Evolutionary conservation across 1,140 invertebrate species (phyloP).

Genomic region (Drosophila persimilis): DNA sequence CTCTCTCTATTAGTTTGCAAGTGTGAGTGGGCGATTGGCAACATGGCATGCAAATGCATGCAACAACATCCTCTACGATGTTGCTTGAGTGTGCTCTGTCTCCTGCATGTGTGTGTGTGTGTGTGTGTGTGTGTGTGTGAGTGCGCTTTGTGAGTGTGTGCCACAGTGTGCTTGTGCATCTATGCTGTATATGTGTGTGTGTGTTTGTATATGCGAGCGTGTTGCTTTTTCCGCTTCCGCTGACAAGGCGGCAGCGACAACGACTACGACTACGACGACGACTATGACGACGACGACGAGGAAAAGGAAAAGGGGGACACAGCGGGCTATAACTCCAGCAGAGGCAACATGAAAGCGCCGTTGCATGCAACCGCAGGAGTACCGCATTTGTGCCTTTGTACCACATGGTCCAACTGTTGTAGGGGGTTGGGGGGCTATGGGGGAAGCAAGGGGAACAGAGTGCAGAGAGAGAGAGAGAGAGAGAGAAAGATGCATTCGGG

Average conservation of each 20-base stretch:
- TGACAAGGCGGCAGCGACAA: constrained; percentile 68
- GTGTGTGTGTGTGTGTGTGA: constrained; percentile 3
- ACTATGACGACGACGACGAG: not conserved
- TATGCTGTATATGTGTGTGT: constrained; percentile 47
- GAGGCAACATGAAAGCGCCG: constrained; percentile 72
- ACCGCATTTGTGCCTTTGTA: constrained; percentile 77
- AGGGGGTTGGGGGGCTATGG: not conserved
- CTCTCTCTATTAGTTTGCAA: not conserved
- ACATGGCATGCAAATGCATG: constrained; percentile 71
- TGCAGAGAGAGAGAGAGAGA: not conserved
- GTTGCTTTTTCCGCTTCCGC: constrained; percentile 78
- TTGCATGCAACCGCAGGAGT: constrained; percentile 79
- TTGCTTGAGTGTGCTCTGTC: constrained; percentile 46
- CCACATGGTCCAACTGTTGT: constrained; percentile 21
- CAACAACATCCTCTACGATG: constrained; percentile 51
- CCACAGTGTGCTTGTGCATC: constrained; percentile 48
- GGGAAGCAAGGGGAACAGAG: too few species aligned
- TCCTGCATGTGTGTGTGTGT: constrained; percentile 10
- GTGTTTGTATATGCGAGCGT: constrained; percentile 48
- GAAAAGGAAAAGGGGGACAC: constrained; percentile 7
- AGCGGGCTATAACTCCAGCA: constrained; percentile 15
- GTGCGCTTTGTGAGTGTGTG: constrained; percentile 4
- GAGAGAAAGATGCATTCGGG: constrained; percentile 60
- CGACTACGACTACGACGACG: constrained; percentile 10
- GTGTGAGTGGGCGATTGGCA: constrained; percentile 42